phyloP scores from a whole-genome alignment of 2,888 invertebrate species.

The Cinara cedri region DNA sequence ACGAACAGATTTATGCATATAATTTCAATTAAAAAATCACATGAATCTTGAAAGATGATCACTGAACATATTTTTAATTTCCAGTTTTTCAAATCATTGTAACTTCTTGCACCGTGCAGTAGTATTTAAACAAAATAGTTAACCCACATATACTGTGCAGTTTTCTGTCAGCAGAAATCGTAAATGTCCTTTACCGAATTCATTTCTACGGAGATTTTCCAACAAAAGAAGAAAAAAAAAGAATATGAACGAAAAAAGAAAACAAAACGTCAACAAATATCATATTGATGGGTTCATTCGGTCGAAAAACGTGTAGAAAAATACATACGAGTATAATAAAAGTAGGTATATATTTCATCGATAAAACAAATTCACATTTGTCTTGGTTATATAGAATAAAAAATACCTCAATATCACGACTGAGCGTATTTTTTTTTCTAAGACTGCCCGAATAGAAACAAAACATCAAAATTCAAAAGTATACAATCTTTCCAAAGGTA shows the following conservation, averaged over 20 bases:
- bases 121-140: too few species aligned
- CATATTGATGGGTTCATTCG: slow-evolving; percentile 12
- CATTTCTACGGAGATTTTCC: slow-evolving; percentile 20
- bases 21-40: too few species aligned
- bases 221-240: slow-evolving; percentile 14
- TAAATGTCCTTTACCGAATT: slow-evolving; percentile 12
- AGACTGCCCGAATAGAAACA: neutral
- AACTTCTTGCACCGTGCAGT: neutral
- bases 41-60: too few species aligned
- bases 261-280: slow-evolving; percentile 27
- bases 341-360: neutral
- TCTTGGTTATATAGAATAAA: neutral
- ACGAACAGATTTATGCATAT: too few species aligned
- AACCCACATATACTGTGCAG: neutral
- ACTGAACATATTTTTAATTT: too few species aligned
- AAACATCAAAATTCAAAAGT: slow-evolving; percentile 3
- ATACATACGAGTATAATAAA: neutral
- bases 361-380: neutral
- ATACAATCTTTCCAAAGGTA: neutral
- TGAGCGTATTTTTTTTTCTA: neutral
- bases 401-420: slow-evolving; percentile 9
- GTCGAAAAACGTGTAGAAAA: slow-evolving; percentile 1
- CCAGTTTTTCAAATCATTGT: too few species aligned
- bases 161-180: neutral
- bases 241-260: slow-evolving; percentile 23